A percentile compares a stretch with the other conserved stretches of the same genome.
These are phyloP conservation scores for Noctuana brunneofusca DNA, from an alignment of 2,888 invertebrate genomes.

Conservation along the genomic window DNA sequence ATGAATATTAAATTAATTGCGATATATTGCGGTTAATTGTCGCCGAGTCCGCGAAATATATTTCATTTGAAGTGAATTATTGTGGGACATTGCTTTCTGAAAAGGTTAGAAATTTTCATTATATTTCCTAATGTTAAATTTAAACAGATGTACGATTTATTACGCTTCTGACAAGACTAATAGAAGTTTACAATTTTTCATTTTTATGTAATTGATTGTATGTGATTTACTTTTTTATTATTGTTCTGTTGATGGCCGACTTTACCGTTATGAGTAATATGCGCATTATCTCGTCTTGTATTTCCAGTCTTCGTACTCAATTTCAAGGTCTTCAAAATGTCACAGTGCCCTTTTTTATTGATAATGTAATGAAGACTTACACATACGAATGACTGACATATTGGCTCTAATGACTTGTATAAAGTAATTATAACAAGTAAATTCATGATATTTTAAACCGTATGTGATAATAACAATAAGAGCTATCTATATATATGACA, in stretches of 20 bases:
- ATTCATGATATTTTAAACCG: too few species aligned
- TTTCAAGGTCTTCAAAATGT: conserved; percentile 27
- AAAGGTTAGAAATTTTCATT: conserved; percentile 45
- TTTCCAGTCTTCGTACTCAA: conserved; percentile 4
- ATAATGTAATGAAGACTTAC: neutral
- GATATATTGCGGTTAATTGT: neutral
- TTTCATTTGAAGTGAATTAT: conserved; percentile 36
- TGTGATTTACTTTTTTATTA: too few species aligned
- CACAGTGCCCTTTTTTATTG: conserved; percentile 9
- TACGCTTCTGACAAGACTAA: neutral
- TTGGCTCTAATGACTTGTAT: too few species aligned
- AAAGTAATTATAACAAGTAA: too few species aligned
- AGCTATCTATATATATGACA: too few species aligned
- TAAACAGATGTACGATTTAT: conserved; percentile 9
- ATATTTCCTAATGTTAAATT: conserved; percentile 1
- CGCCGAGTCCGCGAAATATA: neutral
- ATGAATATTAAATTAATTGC: conserved; percentile 26
- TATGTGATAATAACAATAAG: too few species aligned
- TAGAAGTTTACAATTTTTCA: neutral
- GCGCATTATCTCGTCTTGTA: neutral
- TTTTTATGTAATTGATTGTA: too few species aligned
- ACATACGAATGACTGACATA: neutral
- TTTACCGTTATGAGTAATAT: conserved; percentile 2
- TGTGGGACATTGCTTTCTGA: conserved; percentile 48
- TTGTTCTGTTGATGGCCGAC: neutral